Evolutionary conservation across 2,797 vertebrate species (phyloP), one percentile per base, ranked within the genome.

Genomic region (Danio jaintianensis): DNA sequence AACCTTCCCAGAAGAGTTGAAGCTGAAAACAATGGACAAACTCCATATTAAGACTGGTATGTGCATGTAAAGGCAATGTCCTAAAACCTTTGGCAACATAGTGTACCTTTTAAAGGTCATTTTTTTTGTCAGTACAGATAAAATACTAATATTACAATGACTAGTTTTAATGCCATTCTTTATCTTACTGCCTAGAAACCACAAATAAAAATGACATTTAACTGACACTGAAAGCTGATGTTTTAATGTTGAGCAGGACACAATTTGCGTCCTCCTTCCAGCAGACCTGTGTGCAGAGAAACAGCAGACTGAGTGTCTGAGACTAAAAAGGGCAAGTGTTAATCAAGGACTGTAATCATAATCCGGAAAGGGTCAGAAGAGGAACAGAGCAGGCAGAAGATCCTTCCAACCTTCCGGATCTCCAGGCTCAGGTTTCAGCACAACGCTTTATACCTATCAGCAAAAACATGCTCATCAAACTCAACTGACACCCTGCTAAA

Each of bases 401-500:
- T 88, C 90, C 91, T 91, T 83, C 88, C 83, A 78, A 79, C 53
- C 88, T 90, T 90, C 85, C 66, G 82, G 91, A 93, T 91, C 85
- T 86, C 70, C 82, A 81, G 78, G 81, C 56, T 93, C 85, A 38
- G 43, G 81, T 93, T 91, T 92, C 91, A 85, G 73, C 58, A 73
- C 86, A 83, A 88, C 36, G 79, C 87, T 82, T 68, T 85, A 80
- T 88, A 84, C 86, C 87, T 84, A 89, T 92, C 91, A 90, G 89
- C 87, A 88, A 89, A 91, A 93, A 91, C 90, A 92, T 86, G 91
- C 82, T 87, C 89, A 90, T 91, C 92, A 90, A 91, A 90, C 89
- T 89, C 84, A 89, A 87, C 90, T 92, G 92, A 91, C 92, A 89
- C 89, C 84, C 18, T 86, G 89, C 92, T 94, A 94, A 93, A 93